Base-by-base conservation (phyloP, 2,888 invertebrate species). In the Scaeva pyrastri region DNA sequence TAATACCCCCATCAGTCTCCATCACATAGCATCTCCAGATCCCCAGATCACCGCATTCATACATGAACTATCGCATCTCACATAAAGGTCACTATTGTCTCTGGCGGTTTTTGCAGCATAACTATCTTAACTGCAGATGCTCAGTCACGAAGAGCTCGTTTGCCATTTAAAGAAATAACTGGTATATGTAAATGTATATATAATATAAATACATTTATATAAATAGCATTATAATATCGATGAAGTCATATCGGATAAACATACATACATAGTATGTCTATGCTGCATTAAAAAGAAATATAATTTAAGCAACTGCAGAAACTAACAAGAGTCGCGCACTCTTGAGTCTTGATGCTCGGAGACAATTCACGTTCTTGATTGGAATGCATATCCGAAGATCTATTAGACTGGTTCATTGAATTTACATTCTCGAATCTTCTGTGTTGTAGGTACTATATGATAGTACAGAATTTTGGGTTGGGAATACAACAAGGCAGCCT, bases 41-140 rank as follows among this genome's bases (percentile, higher is more conserved):
- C 19, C 39, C 12, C 66, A 68, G 5, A 14, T 43, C 19, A 39
- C 12, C 66, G 60, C 31, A 62, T 11, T 26, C 74, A 56, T 41
- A 64, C 68, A 68, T 84, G 74, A 56, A 68, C 75, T 71, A 66
- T 84, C 73, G 12, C 39, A 31, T 64, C 48, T 74, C 66, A 19
- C 31, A 19, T 72, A 85, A 85, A 85, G 85, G 85, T 85, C 85
- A 80, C 75, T 12, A 60, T 80, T 60, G 76, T 85, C 85, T 76
- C 79, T 80, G n/a, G n/a, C n/a, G 12, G 72, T 52, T 66, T 60
- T 80, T 60, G 76, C 85, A 41, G 75, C 71, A 75, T 48, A 14
- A 8, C 31, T 66, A 75, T 84, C 75, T 72, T 45, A 26, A 60
- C 75, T 80, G 80, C 76, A 77, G 80, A 85, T 81, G 85, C 70